Conservation (phyloP, 2,888 invertebrate species). For the Melipona beecheii region DNA sequence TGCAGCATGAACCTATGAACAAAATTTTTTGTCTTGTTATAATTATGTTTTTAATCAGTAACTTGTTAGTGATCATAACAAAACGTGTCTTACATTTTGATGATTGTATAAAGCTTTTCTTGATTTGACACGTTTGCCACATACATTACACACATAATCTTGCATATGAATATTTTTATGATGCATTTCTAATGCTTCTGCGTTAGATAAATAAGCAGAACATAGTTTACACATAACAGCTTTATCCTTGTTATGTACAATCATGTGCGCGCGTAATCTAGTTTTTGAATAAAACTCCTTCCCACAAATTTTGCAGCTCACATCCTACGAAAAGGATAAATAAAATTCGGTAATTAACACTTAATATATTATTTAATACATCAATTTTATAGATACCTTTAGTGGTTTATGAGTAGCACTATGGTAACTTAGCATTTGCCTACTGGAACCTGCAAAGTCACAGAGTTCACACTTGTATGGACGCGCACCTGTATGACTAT, state of each 20-base stretch:
- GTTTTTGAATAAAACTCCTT: slow-evolving; percentile 75
- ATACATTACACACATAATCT: slow-evolving; percentile 75
- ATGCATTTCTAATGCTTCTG: slow-evolving; percentile 72
- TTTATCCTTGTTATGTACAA: slow-evolving; percentile 76
- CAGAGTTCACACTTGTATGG: slow-evolving; percentile 75
- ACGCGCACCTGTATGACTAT: slow-evolving; percentile 76
- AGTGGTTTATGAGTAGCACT: slow-evolving; percentile 72
- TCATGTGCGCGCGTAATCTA: slow-evolving; percentile 76
- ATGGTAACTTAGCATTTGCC: slow-evolving; percentile 77
- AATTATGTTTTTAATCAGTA: too few species aligned
- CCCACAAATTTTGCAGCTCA: slow-evolving; percentile 74
- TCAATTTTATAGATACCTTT: slow-evolving; percentile 65
- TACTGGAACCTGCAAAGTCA: slow-evolving; percentile 73
- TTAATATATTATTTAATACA: neutral
- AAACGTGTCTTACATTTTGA: slow-evolving; percentile 70
- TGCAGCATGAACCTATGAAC: slow-evolving; percentile 73
- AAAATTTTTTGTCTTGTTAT: neutral
- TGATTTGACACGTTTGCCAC: slow-evolving; percentile 73
- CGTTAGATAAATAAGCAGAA: slow-evolving; percentile 74
- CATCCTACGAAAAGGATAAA: slow-evolving; percentile 66
- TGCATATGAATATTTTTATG: slow-evolving; percentile 72
- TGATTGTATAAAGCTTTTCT: slow-evolving; percentile 78
- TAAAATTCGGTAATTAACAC: neutral
- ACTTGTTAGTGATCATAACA: neutral
- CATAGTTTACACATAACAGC: slow-evolving; percentile 76